Evolutionary conservation across 2,113 vertebrate species (phyloP).

Genomic region (Tachysurus fulvidraco): DNA sequence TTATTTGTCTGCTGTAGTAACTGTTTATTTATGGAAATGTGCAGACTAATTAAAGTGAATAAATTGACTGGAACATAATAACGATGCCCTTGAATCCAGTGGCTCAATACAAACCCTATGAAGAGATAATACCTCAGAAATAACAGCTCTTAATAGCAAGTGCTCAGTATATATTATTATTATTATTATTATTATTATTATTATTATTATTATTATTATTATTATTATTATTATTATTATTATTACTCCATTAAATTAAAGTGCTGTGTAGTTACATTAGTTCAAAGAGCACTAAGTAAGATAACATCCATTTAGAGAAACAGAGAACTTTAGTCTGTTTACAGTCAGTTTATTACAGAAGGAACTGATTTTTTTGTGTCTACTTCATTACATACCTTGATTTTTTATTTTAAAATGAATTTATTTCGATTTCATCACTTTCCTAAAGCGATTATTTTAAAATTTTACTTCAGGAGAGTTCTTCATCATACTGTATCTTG

Average conservation of each 20-base stretch:
- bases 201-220: too few species aligned
- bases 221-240: too few species aligned
- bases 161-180: background rate
- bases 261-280: background rate
- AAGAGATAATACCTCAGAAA: background rate
- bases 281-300: background rate
- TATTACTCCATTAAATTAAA: background rate
- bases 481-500: background rate
- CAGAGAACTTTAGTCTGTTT: background rate
- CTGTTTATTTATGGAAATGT: background rate
- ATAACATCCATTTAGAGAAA: background rate
- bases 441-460: background rate
- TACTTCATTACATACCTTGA: background rate
- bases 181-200: too few species aligned
- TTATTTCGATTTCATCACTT: background rate
- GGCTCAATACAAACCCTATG: background rate
- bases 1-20: background rate
- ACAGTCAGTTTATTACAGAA: background rate
- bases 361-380: background rate
- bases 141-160: background rate
- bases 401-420: background rate
- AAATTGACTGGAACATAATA: background rate
- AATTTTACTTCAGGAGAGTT: background rate
- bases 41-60: background rate
- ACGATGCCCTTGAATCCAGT: background rate